Conservation (phyloP, 1,140 invertebrate species). For the Anastrepha obliqua region DNA sequence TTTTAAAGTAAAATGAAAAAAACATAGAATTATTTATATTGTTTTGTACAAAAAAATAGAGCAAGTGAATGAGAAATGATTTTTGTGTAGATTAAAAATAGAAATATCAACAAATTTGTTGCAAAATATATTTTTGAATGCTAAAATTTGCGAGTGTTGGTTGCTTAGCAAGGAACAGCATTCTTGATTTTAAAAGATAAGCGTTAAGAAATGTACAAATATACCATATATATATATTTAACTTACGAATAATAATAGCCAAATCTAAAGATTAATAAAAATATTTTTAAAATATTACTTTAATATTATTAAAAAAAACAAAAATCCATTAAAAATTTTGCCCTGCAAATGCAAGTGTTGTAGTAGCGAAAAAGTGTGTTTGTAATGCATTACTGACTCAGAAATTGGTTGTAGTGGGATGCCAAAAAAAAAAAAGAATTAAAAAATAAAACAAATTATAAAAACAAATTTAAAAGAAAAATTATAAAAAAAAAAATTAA, state of each 20-base stretch:
- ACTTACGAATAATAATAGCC: too few relatives aligned
- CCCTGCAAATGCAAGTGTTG: neutral
- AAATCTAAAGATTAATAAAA: neutral
- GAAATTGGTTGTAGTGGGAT: conserved; percentile 73
- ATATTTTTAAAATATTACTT: too few relatives aligned
- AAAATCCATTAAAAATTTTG: neutral
- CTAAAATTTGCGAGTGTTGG: neutral
- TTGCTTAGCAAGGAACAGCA: neutral
- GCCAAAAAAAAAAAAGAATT: neutral
- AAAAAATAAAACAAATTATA: neutral
- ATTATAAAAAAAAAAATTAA: neutral
- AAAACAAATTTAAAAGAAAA: too few relatives aligned
- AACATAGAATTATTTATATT: too few relatives aligned
- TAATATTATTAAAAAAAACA: neutral
- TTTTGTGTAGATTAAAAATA: too few relatives aligned
- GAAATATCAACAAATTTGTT: too few relatives aligned
- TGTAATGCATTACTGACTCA: conserved; percentile 61
- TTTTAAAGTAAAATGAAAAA: too few relatives aligned
- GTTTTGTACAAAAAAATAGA: too few relatives aligned
- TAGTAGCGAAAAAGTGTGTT: neutral
- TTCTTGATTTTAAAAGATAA: neutral
- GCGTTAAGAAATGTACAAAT: too few relatives aligned
- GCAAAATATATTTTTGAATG: too few relatives aligned
- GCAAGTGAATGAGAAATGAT: too few relatives aligned
- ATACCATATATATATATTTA: too few relatives aligned